Evolutionary conservation across 2,113 vertebrate genomes (phyloP).

Genomic region (Chaetorhynchus papuensis): DNA sequence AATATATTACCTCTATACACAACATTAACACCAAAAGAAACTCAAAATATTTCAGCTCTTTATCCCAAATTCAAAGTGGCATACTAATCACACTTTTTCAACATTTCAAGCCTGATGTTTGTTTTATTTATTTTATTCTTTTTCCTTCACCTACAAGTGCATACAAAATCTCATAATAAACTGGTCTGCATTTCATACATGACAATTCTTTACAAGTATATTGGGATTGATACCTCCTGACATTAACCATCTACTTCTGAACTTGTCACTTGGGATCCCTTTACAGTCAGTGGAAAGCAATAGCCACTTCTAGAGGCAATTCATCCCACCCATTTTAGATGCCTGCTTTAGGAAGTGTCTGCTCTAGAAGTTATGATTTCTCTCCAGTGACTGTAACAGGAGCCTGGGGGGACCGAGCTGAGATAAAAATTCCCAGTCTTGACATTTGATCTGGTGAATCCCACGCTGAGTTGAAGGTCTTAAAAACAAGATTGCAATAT

Average conservation of each 20-base stretch:
- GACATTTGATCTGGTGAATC: not conserved
- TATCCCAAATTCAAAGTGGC: not conserved
- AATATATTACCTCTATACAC: not conserved
- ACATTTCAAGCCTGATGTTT: not conserved
- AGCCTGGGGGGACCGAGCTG: not conserved
- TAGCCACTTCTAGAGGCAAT: slow-evolving; percentile 7
- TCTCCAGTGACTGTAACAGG: not conserved
- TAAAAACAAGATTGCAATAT: not conserved
- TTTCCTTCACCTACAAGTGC: not conserved
- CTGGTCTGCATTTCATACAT: not conserved
- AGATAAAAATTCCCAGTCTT: not conserved
- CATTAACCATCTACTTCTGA: not conserved
- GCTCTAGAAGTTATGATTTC: not conserved
- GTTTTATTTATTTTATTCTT: rapidly evolving
- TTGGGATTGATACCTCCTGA: not conserved
- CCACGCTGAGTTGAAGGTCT: not conserved
- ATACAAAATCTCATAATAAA: not conserved
- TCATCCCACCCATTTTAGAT: not conserved
- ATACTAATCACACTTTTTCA: not conserved
- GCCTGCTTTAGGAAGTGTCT: not conserved
- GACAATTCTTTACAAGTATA: not conserved
- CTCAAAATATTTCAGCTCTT: not conserved
- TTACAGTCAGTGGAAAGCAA: not conserved
- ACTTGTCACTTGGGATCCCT: not conserved
- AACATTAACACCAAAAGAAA: not conserved